A percentile compares a stretch with the other conserved stretches of the same genome.
These are phyloP conservation scores for Plutomurus gul DNA, from an alignment of 1,140 invertebrate genomes.

Conservation along the genomic window DNA sequence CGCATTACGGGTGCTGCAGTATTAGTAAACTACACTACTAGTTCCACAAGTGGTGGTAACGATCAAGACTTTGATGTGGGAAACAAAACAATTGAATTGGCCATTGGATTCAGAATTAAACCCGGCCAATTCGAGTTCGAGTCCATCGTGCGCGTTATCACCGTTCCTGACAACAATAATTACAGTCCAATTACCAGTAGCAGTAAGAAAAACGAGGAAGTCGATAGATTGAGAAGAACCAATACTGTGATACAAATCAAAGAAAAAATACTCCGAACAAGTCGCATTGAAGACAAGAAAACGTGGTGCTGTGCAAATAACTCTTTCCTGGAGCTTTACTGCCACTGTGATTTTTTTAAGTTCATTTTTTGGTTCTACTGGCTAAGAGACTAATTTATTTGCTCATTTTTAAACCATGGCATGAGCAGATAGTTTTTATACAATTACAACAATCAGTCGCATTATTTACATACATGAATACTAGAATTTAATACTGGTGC, in stretches of 20 bases:
- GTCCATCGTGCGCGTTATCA: not conserved
- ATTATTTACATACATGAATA: no score
- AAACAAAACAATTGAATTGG: constrained; percentile 12
- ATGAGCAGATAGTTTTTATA: no score
- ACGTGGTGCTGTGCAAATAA: constrained; percentile 16
- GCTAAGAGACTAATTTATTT: not conserved
- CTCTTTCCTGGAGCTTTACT: constrained; percentile 12
- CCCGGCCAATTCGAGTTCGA: constrained; percentile 9
- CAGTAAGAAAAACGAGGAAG: constrained; percentile 11
- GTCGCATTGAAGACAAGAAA: not conserved
- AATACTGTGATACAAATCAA: constrained; percentile 18
- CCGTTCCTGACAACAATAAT: not conserved
- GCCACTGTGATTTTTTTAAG: constrained; percentile 22
- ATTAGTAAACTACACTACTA: not conserved
- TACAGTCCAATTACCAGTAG: constrained; percentile 17
- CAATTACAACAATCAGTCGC: no score
- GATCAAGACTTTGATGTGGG: not conserved
- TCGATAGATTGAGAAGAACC: not conserved
- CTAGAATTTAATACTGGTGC: no score
- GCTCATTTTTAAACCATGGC: no score
- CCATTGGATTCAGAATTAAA: not conserved
- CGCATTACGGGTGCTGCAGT: constrained; percentile 3
- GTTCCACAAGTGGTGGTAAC: not conserved
- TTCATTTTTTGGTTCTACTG: constrained; percentile 16
- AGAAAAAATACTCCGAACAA: constrained; percentile 21